Evolutionary conservation across 2,113 vertebrate species (phyloP).

Genomic region (Climacteris rufus): DNA sequence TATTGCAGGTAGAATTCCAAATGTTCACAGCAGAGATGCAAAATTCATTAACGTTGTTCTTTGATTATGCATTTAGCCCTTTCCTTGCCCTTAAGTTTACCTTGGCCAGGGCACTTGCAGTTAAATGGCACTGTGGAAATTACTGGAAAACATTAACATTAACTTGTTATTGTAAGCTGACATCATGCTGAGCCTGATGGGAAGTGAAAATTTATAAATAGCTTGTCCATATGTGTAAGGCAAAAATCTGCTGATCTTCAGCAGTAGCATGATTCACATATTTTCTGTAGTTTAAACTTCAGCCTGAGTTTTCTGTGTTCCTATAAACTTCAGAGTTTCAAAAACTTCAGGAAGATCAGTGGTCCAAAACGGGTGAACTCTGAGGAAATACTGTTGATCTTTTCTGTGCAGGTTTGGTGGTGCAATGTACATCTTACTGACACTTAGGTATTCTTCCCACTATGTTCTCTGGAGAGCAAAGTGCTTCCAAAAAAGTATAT

Average conservation of each 20-base stretch:
- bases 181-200: slow-evolving; percentile 68
- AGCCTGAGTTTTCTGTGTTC: not conserved
- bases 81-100: slow-evolving; percentile 70
- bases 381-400: not conserved
- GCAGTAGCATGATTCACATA: slow-evolving; percentile 16
- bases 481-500: not conserved
- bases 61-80: slow-evolving; percentile 66
- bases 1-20: slow-evolving; percentile 39
- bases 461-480: not conserved
- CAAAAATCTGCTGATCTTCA: slow-evolving; percentile 69
- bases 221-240: slow-evolving; percentile 56
- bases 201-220: slow-evolving; percentile 78
- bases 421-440: not conserved
- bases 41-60: slow-evolving; percentile 63
- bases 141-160: slow-evolving; percentile 80
- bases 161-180: slow-evolving; percentile 78
- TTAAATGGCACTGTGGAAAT: slow-evolving; percentile 74
- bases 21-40: slow-evolving; percentile 59
- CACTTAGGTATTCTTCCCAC: not conserved
- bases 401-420: not conserved
- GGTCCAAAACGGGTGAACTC: not conserved
- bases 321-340: not conserved
- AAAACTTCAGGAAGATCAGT: not conserved
- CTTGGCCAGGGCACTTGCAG: slow-evolving; percentile 68
- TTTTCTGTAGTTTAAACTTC: slow-evolving; percentile 47